Percentiles rank a stretch among this genome's conserved stretches.
Conservation (phyloP, 2,797 vertebrate species). For the Gymnopithys bicolor region DNA sequence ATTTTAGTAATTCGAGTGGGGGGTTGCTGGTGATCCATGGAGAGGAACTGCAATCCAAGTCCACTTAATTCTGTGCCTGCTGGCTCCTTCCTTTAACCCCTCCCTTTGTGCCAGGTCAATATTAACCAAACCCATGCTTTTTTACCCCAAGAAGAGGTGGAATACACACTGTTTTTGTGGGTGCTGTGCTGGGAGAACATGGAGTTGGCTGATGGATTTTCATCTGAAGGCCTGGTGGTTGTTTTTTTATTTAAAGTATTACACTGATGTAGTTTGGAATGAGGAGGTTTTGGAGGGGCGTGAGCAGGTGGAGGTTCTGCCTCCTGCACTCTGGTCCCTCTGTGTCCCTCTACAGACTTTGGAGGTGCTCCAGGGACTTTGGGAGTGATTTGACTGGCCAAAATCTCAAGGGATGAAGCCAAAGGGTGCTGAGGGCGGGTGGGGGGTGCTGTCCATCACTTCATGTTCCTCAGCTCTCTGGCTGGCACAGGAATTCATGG, state of each 20-base stretch:
- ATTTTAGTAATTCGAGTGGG: neutral
- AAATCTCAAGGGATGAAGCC: neutral
- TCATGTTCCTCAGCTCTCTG: neutral
- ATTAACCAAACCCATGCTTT: fast-evolving
- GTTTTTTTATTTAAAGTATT: neutral
- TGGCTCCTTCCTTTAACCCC: neutral
- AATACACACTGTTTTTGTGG: fast-evolving
- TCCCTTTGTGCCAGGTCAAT: neutral
- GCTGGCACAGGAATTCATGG: fast-evolving
- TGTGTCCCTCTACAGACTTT: neutral
- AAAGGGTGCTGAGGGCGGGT: neutral
- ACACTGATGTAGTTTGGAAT: neutral
- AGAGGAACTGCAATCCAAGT: neutral
- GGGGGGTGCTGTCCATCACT: neutral
- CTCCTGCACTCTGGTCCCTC: neutral
- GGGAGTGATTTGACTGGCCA: fast-evolving
- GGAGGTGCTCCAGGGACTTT: neutral
- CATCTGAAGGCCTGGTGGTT: neutral
- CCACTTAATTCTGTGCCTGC: neutral
- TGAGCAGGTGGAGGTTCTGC: neutral
- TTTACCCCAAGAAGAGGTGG: neutral
- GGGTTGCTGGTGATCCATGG: neutral
- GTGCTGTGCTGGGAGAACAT: neutral
- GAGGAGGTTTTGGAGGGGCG: neutral
- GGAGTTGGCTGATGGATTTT: neutral